These are phyloP conservation scores for Cryptocephalus moraei DNA, from an alignment of 2,888 invertebrate species.

Conservation along the genomic window DNA sequence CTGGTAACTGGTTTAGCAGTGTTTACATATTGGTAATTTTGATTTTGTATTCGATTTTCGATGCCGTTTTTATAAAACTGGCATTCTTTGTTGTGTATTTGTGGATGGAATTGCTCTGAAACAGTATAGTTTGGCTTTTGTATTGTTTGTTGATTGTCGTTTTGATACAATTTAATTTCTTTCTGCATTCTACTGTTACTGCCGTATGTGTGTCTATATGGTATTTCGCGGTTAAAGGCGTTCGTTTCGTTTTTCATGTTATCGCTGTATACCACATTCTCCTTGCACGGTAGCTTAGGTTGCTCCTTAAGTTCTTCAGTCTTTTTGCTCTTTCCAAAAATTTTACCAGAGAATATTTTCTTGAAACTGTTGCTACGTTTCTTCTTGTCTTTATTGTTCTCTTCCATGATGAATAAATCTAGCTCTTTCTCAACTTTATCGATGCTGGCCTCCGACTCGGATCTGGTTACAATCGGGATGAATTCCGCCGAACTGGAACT, in stretches of 20 bases:
- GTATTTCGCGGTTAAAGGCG: constrained; percentile 23
- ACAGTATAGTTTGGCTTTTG: constrained; percentile 4
- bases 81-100: constrained; percentile 29
- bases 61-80: constrained; percentile 26
- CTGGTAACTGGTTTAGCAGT: constrained; percentile 22
- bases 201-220: constrained; percentile 24
- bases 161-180: constrained; percentile 8
- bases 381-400: constrained; percentile 29
- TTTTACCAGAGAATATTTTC: constrained; percentile 26
- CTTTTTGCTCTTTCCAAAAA: constrained; percentile 33
- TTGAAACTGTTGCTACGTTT: constrained; percentile 32
- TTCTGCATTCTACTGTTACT: constrained; percentile 8
- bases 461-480: constrained; percentile 18
- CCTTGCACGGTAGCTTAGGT: background rate
- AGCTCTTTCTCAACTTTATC: constrained; percentile 28
- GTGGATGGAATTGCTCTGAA: constrained; percentile 24
- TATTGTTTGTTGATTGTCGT: constrained; percentile 10
- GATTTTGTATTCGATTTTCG: constrained; percentile 11
- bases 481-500: constrained; percentile 17
- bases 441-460: constrained; percentile 30
- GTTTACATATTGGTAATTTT: background rate
- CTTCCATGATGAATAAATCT: constrained; percentile 29
- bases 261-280: constrained; percentile 15
- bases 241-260: constrained; percentile 33
- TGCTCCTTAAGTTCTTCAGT: constrained; percentile 34